Evolutionary conservation across 2,888 invertebrate genomes (phyloP), one percentile per base, ranked within the genome.

Genomic region (Colletes collaris): DNA sequence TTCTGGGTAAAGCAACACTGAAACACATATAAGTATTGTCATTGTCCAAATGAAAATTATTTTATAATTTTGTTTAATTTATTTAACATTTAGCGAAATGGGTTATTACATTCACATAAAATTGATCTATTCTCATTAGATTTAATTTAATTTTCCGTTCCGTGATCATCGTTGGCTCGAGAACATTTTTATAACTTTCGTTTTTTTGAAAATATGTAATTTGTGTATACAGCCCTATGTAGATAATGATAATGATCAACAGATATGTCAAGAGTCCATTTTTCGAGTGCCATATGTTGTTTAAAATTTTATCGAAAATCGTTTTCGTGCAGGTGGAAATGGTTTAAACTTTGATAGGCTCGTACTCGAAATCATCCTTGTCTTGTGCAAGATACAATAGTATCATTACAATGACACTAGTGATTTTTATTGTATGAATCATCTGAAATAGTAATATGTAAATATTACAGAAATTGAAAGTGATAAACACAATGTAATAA

Each of bases 301-400:
- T 44, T 59, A 13, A 19, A 16, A 19, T 53, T 65, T 7, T 6
- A 19, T 37, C 27, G 2, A 19, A 19, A 65, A 19, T 40, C 40
- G 16, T 37, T 4, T 8, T 63, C 35, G 40, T 5, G 8, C 11
- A 13, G 7, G 8, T 60, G 53, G 11, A 44, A 44, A 53, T 16
- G 10, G 10, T 5, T 72, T 79, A 79, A 35, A 79, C 50, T 55
- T 72, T 79, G n/a, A 79, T 16, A 10, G 80, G 80, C 2, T 70
- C 73, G 59, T 62, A 80, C 4, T 77, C 69, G 13, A 62, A 64
- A 16, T 80, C 73, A 0, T 67, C n/a, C 40, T 67, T 70, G 10
- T 10, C 35, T 44, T 64, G 52, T 56, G 59, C 53, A 13, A 66
- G 7, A 40, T 69, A 65, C 60, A 78, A 5, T 13, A 82, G n/a